Base-by-base conservation (phyloP, 2,797 vertebrate genomes). In the Falco peregrinus region DNA sequence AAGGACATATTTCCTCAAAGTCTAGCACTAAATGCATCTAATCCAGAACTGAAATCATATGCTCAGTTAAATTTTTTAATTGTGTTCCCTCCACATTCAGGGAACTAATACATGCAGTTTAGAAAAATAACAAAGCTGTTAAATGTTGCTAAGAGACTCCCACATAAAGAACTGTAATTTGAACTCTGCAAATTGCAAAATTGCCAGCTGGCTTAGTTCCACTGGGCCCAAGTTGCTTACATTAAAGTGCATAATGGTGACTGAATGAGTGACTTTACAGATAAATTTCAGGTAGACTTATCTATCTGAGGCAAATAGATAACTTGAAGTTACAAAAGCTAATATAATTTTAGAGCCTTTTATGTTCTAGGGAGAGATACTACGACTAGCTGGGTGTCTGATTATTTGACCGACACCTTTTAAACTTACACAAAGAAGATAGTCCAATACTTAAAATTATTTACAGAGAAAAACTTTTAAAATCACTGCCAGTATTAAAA, bases 121-220 rank as follows among this genome's bases (percentile, higher is more conserved):
- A 68, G 74, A 48, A 70, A 87, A 81, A 39, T 78, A 59, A 77
- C 67, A 87, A 54, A 60, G 54, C 84, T 68, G 31, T 79, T 78
- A 87, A 64, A 90, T 71, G 57, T 82, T 92, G 51, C 81, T 80
- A 89, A 84, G 61, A 91, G 39, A 84, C n/a, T 94, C 84, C 68
- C 61, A 84, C 76, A 73, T 71, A 69, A 81, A 70, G 39, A 69
- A 82, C 11, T 86, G 41, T 45, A 96, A 94, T 68, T 48, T 31
- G 24, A 94, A 41, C 43, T 84, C 75, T 89, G 54, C 25, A 87
- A 89, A 86, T 85, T 17, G 25, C 37, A 43, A n/a, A 84, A 77
- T 39, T 92, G 29, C n/a, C 53, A 84, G 17, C 41, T 80, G 69
- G 74, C 83, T 90, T 74, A 28, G 20, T 74, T 96, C 81, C 69